Evolutionary conservation across 2,113 vertebrate genomes (phyloP).

Genomic region (Orthochromis indermauri): DNA sequence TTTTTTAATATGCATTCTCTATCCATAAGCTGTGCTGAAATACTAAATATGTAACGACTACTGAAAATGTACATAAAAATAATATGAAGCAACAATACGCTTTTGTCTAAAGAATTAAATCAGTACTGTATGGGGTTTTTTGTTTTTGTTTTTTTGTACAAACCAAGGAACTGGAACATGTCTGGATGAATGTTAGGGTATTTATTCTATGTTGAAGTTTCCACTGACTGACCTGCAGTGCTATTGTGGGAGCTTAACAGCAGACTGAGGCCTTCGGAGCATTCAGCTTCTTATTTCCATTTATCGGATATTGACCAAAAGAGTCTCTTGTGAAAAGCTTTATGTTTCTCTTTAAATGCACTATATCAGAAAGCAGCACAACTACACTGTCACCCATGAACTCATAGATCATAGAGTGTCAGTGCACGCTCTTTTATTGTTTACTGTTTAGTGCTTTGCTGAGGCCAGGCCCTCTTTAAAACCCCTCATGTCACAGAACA

Average conservation of each 20-base stretch:
- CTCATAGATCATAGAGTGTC: neutral
- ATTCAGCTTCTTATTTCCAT: neutral
- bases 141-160: slow-evolving; percentile 20
- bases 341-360: neutral
- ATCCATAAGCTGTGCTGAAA: slow-evolving; percentile 29
- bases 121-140: slow-evolving; percentile 44
- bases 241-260: neutral
- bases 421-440: neutral
- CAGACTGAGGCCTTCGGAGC: slow-evolving; percentile 9
- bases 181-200: slow-evolving; percentile 39
- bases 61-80: slow-evolving; percentile 53
- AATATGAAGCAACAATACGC: slow-evolving; percentile 11
- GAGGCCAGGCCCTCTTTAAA: neutral
- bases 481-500: neutral
- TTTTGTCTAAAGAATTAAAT: slow-evolving; percentile 24
- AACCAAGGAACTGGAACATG: slow-evolving; percentile 25
- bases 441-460: neutral
- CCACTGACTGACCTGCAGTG: slow-evolving; percentile 9
- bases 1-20: neutral
- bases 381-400: neutral
- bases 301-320: slow-evolving; percentile 1
- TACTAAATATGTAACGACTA: slow-evolving; percentile 47
- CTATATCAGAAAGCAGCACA: neutral
- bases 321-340: slow-evolving; percentile 11
- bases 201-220: slow-evolving; percentile 57